Evolutionary conservation across 2,113 vertebrate genomes (phyloP).

Genomic region (Damaliscus lunatus): DNA sequence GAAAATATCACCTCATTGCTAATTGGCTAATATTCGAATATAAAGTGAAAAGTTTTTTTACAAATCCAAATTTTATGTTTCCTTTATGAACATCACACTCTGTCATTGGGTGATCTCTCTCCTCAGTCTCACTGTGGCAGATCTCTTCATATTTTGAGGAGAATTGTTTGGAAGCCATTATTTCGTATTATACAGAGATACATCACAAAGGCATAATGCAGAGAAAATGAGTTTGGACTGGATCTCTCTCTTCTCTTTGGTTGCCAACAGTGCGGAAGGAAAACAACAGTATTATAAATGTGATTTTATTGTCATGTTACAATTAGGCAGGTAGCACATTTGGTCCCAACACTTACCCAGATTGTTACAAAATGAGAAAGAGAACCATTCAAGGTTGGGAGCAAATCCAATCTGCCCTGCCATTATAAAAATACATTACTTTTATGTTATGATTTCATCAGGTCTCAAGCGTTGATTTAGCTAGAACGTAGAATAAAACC

Average conservation of each 20-base stretch:
- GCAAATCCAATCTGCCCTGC: conserved; percentile 19
- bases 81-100: conserved; percentile 17
- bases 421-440: conserved; percentile 21
- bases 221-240: conserved; percentile 31
- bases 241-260: background rate
- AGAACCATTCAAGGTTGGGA: background rate
- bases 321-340: background rate
- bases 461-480: background rate
- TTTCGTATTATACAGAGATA: conserved; percentile 26
- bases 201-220: conserved; percentile 30
- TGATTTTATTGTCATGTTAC: conserved; percentile 32
- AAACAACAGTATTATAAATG: conserved; percentile 22
- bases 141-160: background rate
- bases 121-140: conserved; percentile 40
- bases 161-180: background rate
- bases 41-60: background rate
- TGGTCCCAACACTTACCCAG: background rate
- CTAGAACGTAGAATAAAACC: background rate
- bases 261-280: conserved; percentile 39
- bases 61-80: background rate
- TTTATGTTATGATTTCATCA: background rate
- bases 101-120: background rate
- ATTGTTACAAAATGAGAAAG: conserved; percentile 40
- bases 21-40: background rate
- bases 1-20: background rate